Conservation (phyloP, 2,797 vertebrate genomes). For the Pelodytes ibericus region DNA sequence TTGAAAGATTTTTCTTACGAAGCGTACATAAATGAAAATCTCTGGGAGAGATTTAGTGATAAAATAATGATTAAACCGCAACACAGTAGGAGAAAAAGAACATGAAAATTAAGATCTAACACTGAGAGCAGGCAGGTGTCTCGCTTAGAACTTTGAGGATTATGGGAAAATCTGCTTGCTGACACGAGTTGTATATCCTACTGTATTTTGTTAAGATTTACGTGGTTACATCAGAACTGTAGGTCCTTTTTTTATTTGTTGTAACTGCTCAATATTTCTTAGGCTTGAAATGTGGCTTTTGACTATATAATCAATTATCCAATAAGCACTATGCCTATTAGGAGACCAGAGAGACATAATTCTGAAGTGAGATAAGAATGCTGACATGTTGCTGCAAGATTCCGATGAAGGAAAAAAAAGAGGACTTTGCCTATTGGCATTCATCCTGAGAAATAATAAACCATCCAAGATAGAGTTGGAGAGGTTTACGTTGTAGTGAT, state of each 20-base stretch:
- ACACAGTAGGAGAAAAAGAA: neutral
- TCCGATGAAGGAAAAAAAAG: too few relatives aligned
- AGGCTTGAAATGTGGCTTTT: conserved; percentile 4
- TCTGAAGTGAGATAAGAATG: neutral
- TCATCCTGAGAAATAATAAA: too few relatives aligned
- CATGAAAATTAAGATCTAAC: conserved; percentile 16
- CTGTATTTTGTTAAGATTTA: neutral
- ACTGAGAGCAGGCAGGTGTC: neutral
- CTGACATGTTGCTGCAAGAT: conserved; percentile 1
- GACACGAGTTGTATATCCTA: neutral
- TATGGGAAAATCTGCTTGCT: neutral
- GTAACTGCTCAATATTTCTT: neutral
- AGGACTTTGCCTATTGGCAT: too few relatives aligned
- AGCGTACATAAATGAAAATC: neutral
- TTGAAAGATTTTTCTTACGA: neutral
- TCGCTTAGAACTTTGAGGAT: neutral
- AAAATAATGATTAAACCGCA: conserved; percentile 16
- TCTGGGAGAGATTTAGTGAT: conserved; percentile 14
- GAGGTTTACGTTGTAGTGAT: too few relatives aligned
- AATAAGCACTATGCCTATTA: conserved; percentile 1
- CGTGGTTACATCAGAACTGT: neutral
- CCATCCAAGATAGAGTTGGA: too few relatives aligned
- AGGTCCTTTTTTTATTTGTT: neutral
- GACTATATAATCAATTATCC: conserved; percentile 14
- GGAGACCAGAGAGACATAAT: neutral